Percentiles rank a stretch among this genome's conserved stretches.
Evolutionary conservation across 2,797 vertebrate species (phyloP).

Genomic region (Microctenopoma lineatum): DNA sequence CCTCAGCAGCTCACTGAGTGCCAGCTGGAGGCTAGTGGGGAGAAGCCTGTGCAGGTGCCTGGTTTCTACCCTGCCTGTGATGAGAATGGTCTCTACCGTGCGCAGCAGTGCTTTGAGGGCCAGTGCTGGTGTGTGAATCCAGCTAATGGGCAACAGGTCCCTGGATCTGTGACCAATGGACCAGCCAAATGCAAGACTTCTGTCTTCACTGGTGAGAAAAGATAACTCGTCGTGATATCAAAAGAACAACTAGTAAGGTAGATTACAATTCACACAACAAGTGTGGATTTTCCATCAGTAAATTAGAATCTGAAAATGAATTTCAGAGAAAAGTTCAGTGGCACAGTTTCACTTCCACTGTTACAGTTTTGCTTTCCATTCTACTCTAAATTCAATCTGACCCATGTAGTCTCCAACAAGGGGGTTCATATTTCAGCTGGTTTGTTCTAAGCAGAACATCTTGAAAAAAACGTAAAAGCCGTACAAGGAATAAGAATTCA

Average conservation of each 20-base stretch:
- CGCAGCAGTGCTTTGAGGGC: constrained; percentile 83
- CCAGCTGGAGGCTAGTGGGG: constrained; percentile 77
- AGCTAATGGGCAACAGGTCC: constrained; percentile 76
- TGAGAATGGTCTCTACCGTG: constrained; percentile 82
- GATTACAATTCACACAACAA: too few species aligned
- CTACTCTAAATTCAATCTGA: too few species aligned
- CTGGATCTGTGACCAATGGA: constrained; percentile 54
- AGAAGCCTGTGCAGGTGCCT: constrained; percentile 30
- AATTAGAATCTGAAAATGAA: background rate
- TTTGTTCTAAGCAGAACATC: too few species aligned
- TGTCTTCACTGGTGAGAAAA: constrained; percentile 35
- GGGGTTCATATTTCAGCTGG: too few species aligned
- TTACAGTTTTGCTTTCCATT: too few species aligned
- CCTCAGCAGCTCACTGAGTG: constrained; percentile 76
- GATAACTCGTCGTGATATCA: background rate
- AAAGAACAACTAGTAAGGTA: background rate
- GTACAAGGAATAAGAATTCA: too few species aligned
- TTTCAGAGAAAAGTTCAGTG: background rate
- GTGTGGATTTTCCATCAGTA: background rate
- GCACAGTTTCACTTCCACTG: too few species aligned
- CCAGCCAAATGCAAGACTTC: background rate
- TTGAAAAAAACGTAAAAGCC: too few species aligned
- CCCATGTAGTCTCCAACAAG: too few species aligned
- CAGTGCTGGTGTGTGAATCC: constrained; percentile 92
- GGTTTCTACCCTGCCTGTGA: constrained; percentile 85